phyloP scores from a whole-genome alignment of 2,797 vertebrate species.

The Telmatherina bonti region DNA sequence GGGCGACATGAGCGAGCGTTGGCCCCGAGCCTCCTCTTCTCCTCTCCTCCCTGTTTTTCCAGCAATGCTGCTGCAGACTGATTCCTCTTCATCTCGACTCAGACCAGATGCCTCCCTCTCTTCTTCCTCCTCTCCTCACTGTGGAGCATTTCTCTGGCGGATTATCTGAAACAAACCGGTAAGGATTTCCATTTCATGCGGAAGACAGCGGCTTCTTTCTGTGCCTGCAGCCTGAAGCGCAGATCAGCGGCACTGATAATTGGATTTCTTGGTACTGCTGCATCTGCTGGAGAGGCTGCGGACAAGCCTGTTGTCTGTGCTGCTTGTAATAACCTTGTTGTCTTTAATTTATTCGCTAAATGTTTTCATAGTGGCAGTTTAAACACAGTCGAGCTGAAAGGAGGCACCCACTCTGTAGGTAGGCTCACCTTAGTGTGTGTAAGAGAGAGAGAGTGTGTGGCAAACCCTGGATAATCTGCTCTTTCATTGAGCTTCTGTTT shows the following conservation, averaged over 20 bases:
- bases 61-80: slow-evolving; percentile 65
- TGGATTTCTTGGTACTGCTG: slow-evolving; percentile 47
- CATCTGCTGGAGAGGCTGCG: slow-evolving; percentile 46
- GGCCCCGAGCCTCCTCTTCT: slow-evolving; percentile 25
- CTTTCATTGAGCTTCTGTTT: not conserved
- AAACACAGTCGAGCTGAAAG: not conserved
- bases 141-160: slow-evolving; percentile 19
- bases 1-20: slow-evolving; percentile 45
- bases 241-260: slow-evolving; percentile 16
- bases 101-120: slow-evolving; percentile 22
- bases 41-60: slow-evolving; percentile 59
- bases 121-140: not conserved
- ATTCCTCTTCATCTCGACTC: slow-evolving; percentile 30
- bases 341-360: not conserved
- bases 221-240: not conserved
- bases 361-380: not conserved
- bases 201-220: not conserved
- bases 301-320: slow-evolving; percentile 11
- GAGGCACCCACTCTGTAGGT: slow-evolving; percentile 1
- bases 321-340: not conserved
- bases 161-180: slow-evolving; percentile 37
- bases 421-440: slow-evolving; percentile 32
- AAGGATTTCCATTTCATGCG: slow-evolving; percentile 20
- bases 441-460: slow-evolving; percentile 2
- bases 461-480: slow-evolving; percentile 18